These are phyloP conservation scores for Zhengitettix transpicula DNA, from an alignment of 2,888 invertebrate species.

Conservation along the genomic window DNA sequence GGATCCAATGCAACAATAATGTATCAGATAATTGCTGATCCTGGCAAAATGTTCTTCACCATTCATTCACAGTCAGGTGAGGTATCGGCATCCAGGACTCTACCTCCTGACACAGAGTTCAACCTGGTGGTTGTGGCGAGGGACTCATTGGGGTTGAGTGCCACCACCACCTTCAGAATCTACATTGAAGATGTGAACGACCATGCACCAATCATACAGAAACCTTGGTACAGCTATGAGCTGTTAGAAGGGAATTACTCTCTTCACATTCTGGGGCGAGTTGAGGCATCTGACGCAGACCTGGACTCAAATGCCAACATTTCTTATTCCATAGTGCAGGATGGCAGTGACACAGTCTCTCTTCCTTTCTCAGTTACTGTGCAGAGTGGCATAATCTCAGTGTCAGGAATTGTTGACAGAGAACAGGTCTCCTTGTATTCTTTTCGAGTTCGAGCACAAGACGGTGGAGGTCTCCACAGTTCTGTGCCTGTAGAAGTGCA, in stretches of 20 bases:
- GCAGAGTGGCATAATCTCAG: conserved; percentile 47
- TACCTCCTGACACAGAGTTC: conserved; percentile 61
- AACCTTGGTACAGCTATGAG: conserved; percentile 69
- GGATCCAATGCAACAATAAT: conserved; percentile 52
- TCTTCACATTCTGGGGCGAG: conserved; percentile 53
- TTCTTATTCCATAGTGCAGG: conserved; percentile 36
- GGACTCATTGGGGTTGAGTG: conserved; percentile 58
- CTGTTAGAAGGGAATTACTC: conserved; percentile 63
- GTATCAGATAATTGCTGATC: too few species aligned
- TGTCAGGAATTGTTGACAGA: conserved; percentile 60
- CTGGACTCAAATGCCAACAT: conserved; percentile 65
- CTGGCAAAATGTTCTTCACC: conserved; percentile 47
- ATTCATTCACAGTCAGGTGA: conserved; percentile 63
- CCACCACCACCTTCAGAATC: conserved; percentile 51
- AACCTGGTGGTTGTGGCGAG: conserved; percentile 49
- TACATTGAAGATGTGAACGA: conserved; percentile 66
- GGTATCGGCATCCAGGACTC: conserved; percentile 47
- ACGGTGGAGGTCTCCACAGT: conserved; percentile 28
- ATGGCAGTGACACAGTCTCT: conserved; percentile 18
- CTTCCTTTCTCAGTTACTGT: conserved; percentile 56
- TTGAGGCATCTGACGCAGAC: conserved; percentile 65
- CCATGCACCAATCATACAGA: conserved; percentile 66
- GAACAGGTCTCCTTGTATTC: conserved; percentile 49
- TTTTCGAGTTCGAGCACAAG: conserved; percentile 54
- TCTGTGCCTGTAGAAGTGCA: too few species aligned